A percentile compares a stretch with the other conserved stretches of the same genome.
These are phyloP conservation scores for Zhengitettix transpicula DNA, from an alignment of 2,888 invertebrate genomes.

Conservation along the genomic window DNA sequence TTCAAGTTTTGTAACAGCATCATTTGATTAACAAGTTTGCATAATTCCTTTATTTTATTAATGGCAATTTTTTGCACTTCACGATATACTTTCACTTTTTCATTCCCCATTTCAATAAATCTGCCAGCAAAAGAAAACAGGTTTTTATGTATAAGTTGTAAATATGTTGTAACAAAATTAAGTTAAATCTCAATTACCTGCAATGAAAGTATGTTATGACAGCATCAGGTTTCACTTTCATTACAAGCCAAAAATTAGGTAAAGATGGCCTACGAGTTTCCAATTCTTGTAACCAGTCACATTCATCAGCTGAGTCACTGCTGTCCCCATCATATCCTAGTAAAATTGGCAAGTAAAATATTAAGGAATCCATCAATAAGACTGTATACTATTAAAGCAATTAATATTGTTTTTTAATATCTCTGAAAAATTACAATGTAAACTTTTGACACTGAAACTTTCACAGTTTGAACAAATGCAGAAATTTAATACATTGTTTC, in stretches of 20 bases:
- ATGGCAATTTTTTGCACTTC: conserved; percentile 34
- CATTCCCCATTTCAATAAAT: conserved; percentile 13
- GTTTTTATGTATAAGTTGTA: neutral
- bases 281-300: conserved; percentile 34
- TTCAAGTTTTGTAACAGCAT: conserved; percentile 49
- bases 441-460: too few relatives aligned
- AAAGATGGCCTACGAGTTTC: conserved; percentile 33
- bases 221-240: conserved; percentile 36
- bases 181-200: conserved; percentile 25
- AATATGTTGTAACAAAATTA: neutral
- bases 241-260: conserved; percentile 55
- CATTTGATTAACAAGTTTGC: conserved; percentile 49
- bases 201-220: conserved; percentile 52
- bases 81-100: conserved; percentile 32
- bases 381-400: too few relatives aligned
- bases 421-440: too few relatives aligned
- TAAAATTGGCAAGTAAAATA: neutral
- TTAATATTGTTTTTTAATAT: too few relatives aligned
- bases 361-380: too few relatives aligned
- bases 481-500: too few relatives aligned
- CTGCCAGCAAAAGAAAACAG: neutral
- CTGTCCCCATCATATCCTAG: conserved; percentile 44
- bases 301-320: conserved; percentile 39
- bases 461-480: too few relatives aligned
- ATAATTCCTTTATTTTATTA: conserved; percentile 37